Percentiles rank a stretch among this genome's conserved stretches.
Conservation (phyloP, 2,113 vertebrate genomes). For the Ceyx cyanopectus region DNA sequence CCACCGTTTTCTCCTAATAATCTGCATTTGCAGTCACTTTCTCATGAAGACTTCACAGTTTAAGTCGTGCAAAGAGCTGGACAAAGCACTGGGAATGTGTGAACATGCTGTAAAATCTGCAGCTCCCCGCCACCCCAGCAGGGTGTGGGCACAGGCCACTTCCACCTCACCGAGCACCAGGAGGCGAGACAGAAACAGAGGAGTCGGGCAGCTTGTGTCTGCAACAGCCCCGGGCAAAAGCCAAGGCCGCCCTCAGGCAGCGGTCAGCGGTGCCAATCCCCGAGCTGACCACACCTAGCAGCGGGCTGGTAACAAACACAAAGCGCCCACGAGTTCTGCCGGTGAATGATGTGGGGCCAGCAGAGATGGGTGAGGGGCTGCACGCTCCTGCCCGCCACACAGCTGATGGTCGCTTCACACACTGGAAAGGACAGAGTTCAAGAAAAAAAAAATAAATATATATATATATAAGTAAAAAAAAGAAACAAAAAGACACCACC, state of each 20-base stretch:
- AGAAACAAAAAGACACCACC: rapidly evolving
- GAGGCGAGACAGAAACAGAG: too few relatives aligned
- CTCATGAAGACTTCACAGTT: background rate
- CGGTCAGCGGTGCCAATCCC: background rate
- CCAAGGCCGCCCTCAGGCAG: background rate
- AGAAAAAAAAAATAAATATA: rapidly evolving
- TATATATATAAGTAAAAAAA: rapidly evolving
- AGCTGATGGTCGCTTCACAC: background rate
- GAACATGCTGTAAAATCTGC: background rate
- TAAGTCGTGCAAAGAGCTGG: background rate
- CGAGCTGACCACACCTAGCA: rapidly evolving
- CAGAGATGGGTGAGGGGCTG: background rate
- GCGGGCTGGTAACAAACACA: background rate
- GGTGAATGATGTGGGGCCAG: rapidly evolving
- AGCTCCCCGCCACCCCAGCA: background rate
- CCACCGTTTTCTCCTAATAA: background rate
- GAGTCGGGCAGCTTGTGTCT: background rate
- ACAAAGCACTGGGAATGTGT: background rate
- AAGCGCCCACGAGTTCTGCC: rapidly evolving
- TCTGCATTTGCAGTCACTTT: background rate
- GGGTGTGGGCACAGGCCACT: too few relatives aligned
- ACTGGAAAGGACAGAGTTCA: background rate
- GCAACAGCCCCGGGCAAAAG: background rate
- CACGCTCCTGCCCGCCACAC: background rate
- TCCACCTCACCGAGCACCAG: background rate